Percentiles rank a stretch among this genome's conserved stretches.
Evolutionary conservation across 35 echinoderm and acorn worm species (phyloP).

Genomic region (Ptychodera flava): DNA sequence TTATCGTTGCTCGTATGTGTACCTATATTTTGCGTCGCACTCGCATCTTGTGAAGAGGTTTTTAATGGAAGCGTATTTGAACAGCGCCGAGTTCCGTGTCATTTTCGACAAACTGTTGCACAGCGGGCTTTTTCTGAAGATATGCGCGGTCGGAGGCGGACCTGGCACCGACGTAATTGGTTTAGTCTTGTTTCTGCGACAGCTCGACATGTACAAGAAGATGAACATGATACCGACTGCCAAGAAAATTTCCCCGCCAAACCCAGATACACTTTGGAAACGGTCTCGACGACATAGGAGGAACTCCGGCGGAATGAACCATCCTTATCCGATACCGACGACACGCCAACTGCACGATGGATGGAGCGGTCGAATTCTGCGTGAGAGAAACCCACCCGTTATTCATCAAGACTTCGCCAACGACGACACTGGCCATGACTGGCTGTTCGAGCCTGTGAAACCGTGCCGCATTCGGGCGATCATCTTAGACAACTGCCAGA

Average conservation of each 20-base stretch:
- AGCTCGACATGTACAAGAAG: not conserved
- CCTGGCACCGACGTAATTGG: not conserved
- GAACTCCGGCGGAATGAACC: not conserved
- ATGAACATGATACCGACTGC: not conserved
- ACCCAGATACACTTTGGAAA: not conserved
- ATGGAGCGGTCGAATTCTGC: not conserved
- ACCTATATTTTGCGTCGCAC: not conserved
- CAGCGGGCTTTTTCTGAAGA: not conserved
- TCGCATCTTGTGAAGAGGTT: not conserved
- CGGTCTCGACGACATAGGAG: not conserved
- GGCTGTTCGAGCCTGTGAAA: not conserved
- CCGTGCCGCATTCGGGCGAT: not conserved
- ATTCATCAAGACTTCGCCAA: not conserved
- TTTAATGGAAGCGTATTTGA: not conserved
- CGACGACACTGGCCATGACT: not conserved
- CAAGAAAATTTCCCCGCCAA: not conserved
- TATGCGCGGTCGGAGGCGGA: not conserved
- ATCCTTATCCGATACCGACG: not conserved
- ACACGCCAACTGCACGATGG: not conserved
- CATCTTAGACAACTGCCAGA: not conserved
- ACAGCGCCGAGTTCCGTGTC: not conserved
- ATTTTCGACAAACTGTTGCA: not conserved
- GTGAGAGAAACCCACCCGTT: not conserved
- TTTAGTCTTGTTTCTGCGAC: not conserved
- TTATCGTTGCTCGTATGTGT: not conserved